phyloP scores from a whole-genome alignment of 2,113 vertebrate genomes.

The Ptyas mucosa region DNA sequence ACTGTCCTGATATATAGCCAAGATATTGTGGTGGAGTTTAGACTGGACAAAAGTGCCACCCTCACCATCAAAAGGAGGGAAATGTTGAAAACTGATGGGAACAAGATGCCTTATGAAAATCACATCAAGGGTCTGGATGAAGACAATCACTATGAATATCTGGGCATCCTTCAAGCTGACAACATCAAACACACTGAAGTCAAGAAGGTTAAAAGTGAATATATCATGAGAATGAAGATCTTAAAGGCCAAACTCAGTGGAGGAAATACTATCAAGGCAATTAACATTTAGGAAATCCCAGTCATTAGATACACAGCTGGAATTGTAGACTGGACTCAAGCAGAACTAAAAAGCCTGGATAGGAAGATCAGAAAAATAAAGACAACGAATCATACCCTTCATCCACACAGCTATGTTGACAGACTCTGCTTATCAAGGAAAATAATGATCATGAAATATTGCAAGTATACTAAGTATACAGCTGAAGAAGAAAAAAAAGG shows the following conservation, averaged over 20 bases:
- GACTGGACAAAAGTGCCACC: neutral
- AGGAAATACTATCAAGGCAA: neutral
- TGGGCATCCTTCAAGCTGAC: neutral
- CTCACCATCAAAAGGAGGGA: neutral
- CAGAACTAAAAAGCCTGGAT: neutral
- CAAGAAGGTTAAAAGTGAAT: neutral
- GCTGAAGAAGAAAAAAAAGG: neutral
- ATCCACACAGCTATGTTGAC: neutral
- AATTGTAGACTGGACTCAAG: neutral
- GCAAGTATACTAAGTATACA: neutral
- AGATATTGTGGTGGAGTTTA: neutral
- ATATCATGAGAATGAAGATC: neutral
- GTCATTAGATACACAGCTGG: neutral
- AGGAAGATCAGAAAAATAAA: neutral
- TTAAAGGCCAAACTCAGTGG: neutral
- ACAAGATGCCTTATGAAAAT: neutral
- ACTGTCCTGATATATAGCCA: neutral
- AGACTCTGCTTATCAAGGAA: neutral
- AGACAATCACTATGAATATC: neutral
- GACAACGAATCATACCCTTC: neutral
- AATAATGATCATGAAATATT: neutral
- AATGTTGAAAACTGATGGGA: neutral
- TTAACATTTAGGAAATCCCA: neutral
- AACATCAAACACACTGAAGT: neutral
- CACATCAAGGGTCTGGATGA: neutral